Base-by-base conservation (phyloP, 2,797 vertebrate species). In the Hylomyscus alleni region DNA sequence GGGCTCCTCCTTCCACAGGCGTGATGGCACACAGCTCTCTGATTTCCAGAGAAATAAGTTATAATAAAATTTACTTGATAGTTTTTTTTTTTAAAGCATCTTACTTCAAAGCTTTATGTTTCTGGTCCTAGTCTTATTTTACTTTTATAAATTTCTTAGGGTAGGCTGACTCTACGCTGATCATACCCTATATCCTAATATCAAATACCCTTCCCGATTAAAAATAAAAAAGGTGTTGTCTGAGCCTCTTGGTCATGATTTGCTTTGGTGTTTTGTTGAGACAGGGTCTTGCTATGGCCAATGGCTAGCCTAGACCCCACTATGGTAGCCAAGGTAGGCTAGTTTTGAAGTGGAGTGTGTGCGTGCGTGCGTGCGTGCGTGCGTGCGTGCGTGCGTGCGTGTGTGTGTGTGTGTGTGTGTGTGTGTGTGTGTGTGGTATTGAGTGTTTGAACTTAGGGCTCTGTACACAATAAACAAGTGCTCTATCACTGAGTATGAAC, bases 31-130 rank as follows among this genome's bases (percentile, higher is more conserved):
- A 47, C 24, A 44, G 20, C 83, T 86, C 47, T 10, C 89, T 80
- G 93, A 81, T 89, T 90, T 91, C 93, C 78, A 95, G 91, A 88
- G 89, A 95, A 95, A 94, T 19, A 90, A 58, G 85, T 47, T 80
- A 78, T 22, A 78, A 75, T 85, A 75, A 92, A 96, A 94, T 94
- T 58, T 75, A 80, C 87, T 56, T 84, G 77, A 95, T 60, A 14
- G 29, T 40, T 89, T 67, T 26, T 44, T 50, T 37, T 92, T 44
- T 19, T 85, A 96, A 82, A 56, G 13, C 6, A 62, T 44, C 85
- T 90, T 88, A 56, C 47, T 67, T 97, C 54, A 87, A 40, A n/a
- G 29, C 81, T 91, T 88, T 90, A 54, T 78, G 76, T 91, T 91
- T 88, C 69, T 95, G 60, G 50, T n/a, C 60, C 83, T 86, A 52